phyloP scores from a whole-genome alignment of 2,797 vertebrate species.

The Champsocephalus gunnari region DNA sequence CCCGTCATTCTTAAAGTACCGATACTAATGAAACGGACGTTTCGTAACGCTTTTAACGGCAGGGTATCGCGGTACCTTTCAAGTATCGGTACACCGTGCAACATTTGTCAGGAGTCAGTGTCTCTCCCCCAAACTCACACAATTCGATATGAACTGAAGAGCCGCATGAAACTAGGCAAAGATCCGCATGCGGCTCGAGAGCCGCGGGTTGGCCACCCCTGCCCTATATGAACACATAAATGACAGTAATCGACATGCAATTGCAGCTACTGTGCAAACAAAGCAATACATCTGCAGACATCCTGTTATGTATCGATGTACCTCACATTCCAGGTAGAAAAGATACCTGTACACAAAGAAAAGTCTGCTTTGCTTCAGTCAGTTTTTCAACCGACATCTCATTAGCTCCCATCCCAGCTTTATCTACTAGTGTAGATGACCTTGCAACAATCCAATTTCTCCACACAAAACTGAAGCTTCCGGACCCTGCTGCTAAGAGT shows the following conservation, averaged over 20 bases:
- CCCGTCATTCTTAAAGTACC: too few species aligned
- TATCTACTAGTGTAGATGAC: conserved; percentile 19
- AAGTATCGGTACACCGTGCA: too few species aligned
- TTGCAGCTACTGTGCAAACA: neutral
- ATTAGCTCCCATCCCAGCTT: conserved; percentile 29
- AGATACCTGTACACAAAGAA: neutral
- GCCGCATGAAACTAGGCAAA: too few species aligned
- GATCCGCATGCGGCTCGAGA: too few species aligned
- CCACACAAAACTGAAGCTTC: conserved; percentile 18
- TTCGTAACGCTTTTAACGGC: too few species aligned
- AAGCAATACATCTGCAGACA: neutral
- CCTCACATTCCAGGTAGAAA: neutral
- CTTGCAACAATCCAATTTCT: conserved; percentile 26
- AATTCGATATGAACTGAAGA: too few species aligned
- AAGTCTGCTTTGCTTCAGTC: conserved; percentile 2
- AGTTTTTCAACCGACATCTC: conserved; percentile 24
- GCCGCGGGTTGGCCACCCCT: too few species aligned
- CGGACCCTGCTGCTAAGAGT: conserved; percentile 35
- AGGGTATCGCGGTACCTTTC: too few species aligned
- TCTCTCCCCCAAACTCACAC: too few species aligned
- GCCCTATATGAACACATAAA: neutral
- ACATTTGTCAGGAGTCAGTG: too few species aligned
- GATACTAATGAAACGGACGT: too few species aligned
- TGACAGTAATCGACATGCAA: neutral
- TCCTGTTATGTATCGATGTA: neutral